These are phyloP conservation scores for Galaxias olidus DNA, from an alignment of 2,797 vertebrate genomes.

Conservation along the genomic window DNA sequence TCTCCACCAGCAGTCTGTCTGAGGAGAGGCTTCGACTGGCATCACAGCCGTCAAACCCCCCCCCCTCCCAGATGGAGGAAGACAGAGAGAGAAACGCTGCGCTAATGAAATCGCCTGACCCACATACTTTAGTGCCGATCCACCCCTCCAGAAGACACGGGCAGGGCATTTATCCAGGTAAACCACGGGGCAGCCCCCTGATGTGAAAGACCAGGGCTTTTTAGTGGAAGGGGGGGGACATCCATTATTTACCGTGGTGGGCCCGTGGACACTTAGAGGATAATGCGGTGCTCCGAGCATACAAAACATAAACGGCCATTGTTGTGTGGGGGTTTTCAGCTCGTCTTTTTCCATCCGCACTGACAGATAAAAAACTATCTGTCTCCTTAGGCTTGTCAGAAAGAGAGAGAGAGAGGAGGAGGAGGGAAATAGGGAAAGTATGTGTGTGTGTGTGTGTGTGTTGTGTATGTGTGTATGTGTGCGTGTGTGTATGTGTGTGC, in stretches of 20 bases:
- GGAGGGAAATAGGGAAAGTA: constrained; percentile 29
- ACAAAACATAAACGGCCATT: constrained; percentile 70
- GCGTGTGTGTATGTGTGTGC: constrained; percentile 10
- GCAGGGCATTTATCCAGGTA: constrained; percentile 74
- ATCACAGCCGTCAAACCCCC: constrained; percentile 58
- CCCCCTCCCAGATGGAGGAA: constrained; percentile 60
- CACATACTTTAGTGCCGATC: constrained; percentile 68
- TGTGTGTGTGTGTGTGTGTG: constrained; percentile 11
- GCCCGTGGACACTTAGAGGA: constrained; percentile 71
- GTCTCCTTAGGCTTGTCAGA: constrained; percentile 65
- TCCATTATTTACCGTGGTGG: constrained; percentile 75
- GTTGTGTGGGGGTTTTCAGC: constrained; percentile 66
- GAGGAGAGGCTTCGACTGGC: constrained; percentile 61
- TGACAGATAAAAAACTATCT: constrained; percentile 73
- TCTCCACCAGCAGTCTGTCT: constrained; percentile 29
- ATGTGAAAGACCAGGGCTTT: constrained; percentile 60
- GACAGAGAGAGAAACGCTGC: constrained; percentile 61
- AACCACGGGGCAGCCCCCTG: constrained; percentile 68
- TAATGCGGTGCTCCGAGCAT: constrained; percentile 77
- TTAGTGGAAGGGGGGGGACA: constrained; percentile 61
- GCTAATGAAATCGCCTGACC: constrained; percentile 73
- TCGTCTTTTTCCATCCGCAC: constrained; percentile 71
- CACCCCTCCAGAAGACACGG: constrained; percentile 68
- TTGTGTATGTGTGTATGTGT: constrained; percentile 28
- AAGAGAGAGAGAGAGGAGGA: constrained; percentile 41